Base-by-base conservation (phyloP, 2,113 vertebrate species). In the Melanotaenia duboulayi region DNA sequence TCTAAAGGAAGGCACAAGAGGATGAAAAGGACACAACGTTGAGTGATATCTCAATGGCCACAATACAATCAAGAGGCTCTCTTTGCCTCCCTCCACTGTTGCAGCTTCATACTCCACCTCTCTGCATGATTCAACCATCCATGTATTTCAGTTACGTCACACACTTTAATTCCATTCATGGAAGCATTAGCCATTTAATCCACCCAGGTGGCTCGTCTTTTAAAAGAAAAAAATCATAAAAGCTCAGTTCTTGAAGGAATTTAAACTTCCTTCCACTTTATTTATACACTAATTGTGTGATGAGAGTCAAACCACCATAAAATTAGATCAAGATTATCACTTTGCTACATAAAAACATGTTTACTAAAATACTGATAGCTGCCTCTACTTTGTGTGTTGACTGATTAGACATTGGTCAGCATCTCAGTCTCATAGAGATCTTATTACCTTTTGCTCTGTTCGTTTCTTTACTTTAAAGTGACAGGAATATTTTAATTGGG, bases 141-240 rank as follows among this genome's bases (percentile, higher is more conserved):
- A 55, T 19, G 37, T 39, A 17, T 74, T 80, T 71, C 23, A 52
- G 24, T 71, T 49, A 73, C 58, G 23, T 78, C 78, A 82, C n/a
- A 20, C 54, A 39, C 14, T 46, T 13, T 13, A 6, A 19, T 0
- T 83, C 76, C 56, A 70, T 73, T 81, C 63, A 73, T 40, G 25
- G 22, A 1, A 3, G 51, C 11, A 12, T 76, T 28, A 52, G 20
- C 35, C 19, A 2, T 10, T 54, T 74, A n/a, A 81, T 71, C 50
- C 71, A 40, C 40, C 22, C 44, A 65, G 25, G 57, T 54, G 42
- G n/a, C 25, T 55, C 28, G n/a, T 56, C 74, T 20, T 19, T 24
- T 5, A 25, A 24, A 68, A n/a, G 9, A 52, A 44, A 16, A 11
- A 20, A 13, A 25, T 42, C 28, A 46, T 48, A 0, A 35, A 35